Conservation (phyloP, 2,797 vertebrate species). For the Prunella strophiata region DNA sequence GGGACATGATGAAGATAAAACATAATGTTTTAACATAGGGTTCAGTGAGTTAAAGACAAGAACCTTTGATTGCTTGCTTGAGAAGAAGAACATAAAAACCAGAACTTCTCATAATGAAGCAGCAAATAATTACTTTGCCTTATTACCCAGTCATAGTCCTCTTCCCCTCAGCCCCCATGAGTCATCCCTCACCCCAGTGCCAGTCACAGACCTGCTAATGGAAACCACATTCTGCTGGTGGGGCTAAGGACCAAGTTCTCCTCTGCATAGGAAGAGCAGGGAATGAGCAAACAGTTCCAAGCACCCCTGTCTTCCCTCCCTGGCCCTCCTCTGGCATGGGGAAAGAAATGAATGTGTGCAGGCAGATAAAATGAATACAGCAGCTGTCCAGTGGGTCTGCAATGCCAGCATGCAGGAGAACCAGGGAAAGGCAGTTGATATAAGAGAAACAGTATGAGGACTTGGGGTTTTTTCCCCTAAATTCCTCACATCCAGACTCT, state of each 20-base stretch:
- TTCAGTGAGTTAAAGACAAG: neutral
- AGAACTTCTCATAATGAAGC: neutral
- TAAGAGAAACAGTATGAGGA: neutral
- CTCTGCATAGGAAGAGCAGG: neutral
- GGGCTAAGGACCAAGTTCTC: neutral
- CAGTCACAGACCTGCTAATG: neutral
- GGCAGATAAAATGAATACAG: neutral
- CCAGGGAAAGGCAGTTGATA: neutral
- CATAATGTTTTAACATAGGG: neutral
- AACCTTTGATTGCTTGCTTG: neutral
- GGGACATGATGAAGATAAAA: neutral
- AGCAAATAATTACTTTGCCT: neutral
- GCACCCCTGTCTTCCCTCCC: neutral
- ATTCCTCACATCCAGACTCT: neutral
- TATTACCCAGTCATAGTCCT: neutral
- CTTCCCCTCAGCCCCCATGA: neutral
- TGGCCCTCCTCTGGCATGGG: neutral
- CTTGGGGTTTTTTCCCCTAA: neutral
- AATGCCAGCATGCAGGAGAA: neutral
- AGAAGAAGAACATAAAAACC: neutral
- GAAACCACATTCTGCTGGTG: neutral
- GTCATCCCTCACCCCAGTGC: neutral
- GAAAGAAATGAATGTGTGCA: neutral
- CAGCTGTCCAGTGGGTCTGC: neutral
- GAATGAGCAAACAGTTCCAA: neutral